A percentile compares a stretch with the other conserved stretches of the same genome.
These are phyloP conservation scores for Zaprionus obscuricornis DNA, from an alignment of 2,888 invertebrate species.

Conservation along the genomic window DNA sequence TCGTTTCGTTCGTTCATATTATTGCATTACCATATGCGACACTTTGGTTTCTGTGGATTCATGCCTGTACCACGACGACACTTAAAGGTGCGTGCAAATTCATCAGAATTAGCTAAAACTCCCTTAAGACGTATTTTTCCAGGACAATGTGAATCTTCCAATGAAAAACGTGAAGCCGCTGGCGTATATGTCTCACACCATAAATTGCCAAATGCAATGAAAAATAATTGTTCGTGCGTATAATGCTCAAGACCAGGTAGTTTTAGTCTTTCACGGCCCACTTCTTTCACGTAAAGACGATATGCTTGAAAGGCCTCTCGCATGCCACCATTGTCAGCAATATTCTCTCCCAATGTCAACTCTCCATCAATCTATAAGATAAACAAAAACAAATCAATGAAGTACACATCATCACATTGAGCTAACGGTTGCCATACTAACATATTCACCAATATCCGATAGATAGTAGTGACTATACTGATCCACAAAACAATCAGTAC, in stretches of 20 bases:
- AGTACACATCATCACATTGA: too few species aligned
- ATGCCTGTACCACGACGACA: slow-evolving; percentile 85
- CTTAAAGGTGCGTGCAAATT: slow-evolving; percentile 88
- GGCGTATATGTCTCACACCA: slow-evolving; percentile 92
- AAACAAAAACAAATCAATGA: slow-evolving; percentile 5
- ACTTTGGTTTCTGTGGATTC: slow-evolving; percentile 85
- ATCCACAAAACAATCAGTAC: slow-evolving; percentile 92
- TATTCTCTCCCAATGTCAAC: slow-evolving; percentile 91
- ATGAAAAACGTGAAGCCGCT: slow-evolving; percentile 86
- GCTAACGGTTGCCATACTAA: slow-evolving; percentile 81
- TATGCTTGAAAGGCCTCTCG: slow-evolving; percentile 89
- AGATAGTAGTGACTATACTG: slow-evolving; percentile 90
- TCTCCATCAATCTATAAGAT: slow-evolving; percentile 89
- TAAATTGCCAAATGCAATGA: slow-evolving; percentile 91
- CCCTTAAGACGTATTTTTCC: slow-evolving; percentile 88
- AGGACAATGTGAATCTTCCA: slow-evolving; percentile 90
- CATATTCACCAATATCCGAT: slow-evolving; percentile 86
- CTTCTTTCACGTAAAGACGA: slow-evolving; percentile 85
- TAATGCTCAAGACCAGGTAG: slow-evolving; percentile 90
- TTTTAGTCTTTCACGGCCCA: slow-evolving; percentile 86
- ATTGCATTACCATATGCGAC: slow-evolving; percentile 84
- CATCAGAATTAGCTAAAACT: slow-evolving; percentile 88
- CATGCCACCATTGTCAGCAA: slow-evolving; percentile 93
- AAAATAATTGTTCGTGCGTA: slow-evolving; percentile 90
- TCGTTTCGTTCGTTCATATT: not conserved